Base-by-base conservation (phyloP, 2,113 vertebrate genomes). In the Sphyrna mokarran region DNA sequence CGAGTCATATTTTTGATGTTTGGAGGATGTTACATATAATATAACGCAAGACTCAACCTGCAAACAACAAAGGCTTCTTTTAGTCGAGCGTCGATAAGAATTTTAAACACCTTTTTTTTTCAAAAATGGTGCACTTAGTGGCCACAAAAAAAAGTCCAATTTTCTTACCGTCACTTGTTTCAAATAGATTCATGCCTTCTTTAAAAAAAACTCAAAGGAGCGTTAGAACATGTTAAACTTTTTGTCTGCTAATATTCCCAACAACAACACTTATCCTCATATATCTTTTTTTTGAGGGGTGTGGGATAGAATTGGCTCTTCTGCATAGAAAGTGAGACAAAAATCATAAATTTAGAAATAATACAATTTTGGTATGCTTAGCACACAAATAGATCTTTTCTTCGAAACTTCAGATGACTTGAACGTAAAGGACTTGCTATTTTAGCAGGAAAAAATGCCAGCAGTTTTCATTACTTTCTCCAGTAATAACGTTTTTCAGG, bases 31-130 rank as follows among this genome's bases (percentile, higher is more conserved):
- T 95, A 96, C 80, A 95, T 83, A 16, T 40, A 70, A 78, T 33
- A 40, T 16, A 43, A 29, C 10, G 83, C 96, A 95, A 76, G 96
- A 48, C 93, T 61, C 69, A 40, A 95, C 96, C 93, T 87, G 96
- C 95, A 37, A 20, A 29, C 76, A 95, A 95, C 93, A 22, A 76
- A 23, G 95, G 33, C 54, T 33, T 29, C 68, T 66, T 93, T 91
- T 91, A 61, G 26, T 91, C 63, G 14, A 63, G 87, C 7, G 18
- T 93, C 20, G 63, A 93, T 93, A 93, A 93, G 61, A 93, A 93
- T 66, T 18, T 93, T 68, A 37, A 93, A 93, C 10, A 61, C 9
- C 7, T n/a, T 63, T 63, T 63, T 91, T 22, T 66, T 37, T 18
- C 7, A 22, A 66, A 93, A 66, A 93, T 91, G 13, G 7, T 68